Conservation (phyloP, 2,888 invertebrate genomes). For the Melangyna quadrimaculata region DNA sequence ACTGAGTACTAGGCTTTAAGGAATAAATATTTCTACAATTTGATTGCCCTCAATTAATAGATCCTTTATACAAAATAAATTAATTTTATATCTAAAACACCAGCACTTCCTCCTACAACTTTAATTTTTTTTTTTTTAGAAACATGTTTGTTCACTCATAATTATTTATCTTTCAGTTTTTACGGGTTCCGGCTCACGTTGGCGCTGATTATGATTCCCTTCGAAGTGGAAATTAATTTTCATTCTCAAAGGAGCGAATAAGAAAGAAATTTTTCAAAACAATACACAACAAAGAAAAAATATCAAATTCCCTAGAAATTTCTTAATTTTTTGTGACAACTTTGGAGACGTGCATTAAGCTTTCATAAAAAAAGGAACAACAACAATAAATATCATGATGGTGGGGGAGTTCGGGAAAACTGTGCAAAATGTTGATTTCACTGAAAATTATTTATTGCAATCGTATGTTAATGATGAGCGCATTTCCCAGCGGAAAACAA, state of each 20-base stretch:
- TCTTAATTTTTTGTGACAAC: slow-evolving; percentile 62
- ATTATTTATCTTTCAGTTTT: slow-evolving; percentile 43
- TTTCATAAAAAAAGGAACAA: slow-evolving; percentile 5
- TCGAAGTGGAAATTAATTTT: slow-evolving; percentile 18
- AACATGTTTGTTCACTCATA: slow-evolving; percentile 19
- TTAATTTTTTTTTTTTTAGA: not conserved
- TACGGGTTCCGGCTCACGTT: not conserved
- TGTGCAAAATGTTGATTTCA: slow-evolving; percentile 61
- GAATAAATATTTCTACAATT: no score
- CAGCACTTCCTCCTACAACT: not conserved
- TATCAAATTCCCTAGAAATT: slow-evolving; percentile 32
- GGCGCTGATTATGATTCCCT: slow-evolving; percentile 3
- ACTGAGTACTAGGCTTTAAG: no score
- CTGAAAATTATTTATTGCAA: slow-evolving; percentile 69
- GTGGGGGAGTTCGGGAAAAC: not conserved
- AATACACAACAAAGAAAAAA: slow-evolving; percentile 40
- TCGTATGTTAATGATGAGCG: slow-evolving; percentile 70
- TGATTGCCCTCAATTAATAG: not conserved
- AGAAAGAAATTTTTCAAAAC: slow-evolving; percentile 8
- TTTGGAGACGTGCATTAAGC: slow-evolving; percentile 29
- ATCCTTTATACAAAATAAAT: not conserved
- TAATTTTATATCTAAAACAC: not conserved
- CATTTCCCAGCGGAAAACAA: slow-evolving; percentile 49
- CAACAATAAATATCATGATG: not conserved
- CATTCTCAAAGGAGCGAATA: slow-evolving; percentile 15